A percentile compares a stretch with the other conserved stretches of the same genome.
These are phyloP conservation scores for Pontoporia blainvillei DNA, from an alignment of 2,113 vertebrate genomes.

Conservation along the genomic window DNA sequence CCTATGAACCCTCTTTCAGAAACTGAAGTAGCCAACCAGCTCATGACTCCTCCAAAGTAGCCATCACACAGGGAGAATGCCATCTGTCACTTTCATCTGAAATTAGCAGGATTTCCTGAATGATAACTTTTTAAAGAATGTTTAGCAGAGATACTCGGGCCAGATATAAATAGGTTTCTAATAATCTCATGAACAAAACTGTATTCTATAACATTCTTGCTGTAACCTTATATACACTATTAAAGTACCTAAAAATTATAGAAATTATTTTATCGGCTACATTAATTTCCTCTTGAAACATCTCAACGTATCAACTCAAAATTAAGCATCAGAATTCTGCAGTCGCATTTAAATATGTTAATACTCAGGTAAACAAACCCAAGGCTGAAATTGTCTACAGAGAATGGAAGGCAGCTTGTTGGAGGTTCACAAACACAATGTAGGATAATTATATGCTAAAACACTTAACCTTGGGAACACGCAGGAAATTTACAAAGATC, in stretches of 20 bases:
- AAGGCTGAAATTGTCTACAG: slow-evolving; percentile 62
- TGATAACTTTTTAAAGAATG: not conserved
- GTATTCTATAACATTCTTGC: not conserved
- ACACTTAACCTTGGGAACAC: slow-evolving; percentile 64
- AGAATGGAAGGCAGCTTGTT: slow-evolving; percentile 63
- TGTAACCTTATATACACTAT: not conserved
- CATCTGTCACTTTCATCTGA: not conserved
- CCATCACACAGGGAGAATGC: not conserved
- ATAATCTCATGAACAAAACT: slow-evolving; percentile 50
- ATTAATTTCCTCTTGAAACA: slow-evolving; percentile 67
- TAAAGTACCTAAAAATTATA: slow-evolving; percentile 63
- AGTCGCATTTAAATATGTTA: slow-evolving; percentile 68
- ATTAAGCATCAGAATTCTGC: slow-evolving; percentile 55
- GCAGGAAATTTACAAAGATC: slow-evolving; percentile 67
- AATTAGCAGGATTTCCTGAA: not conserved
- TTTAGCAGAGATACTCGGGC: not conserved
- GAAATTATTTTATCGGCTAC: slow-evolving; percentile 59
- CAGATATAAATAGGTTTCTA: slow-evolving; percentile 23
- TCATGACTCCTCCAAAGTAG: not conserved
- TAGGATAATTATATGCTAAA: slow-evolving; percentile 66
- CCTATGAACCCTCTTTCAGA: not conserved
- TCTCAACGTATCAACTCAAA: slow-evolving; percentile 57
- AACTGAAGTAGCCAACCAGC: not conserved
- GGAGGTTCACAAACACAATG: slow-evolving; percentile 63
- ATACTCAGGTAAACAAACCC: slow-evolving; percentile 72